phyloP scores from a whole-genome alignment of 30 jellyfish, hydroid and myxozoan species.

The Hydra vulgaris region DNA sequence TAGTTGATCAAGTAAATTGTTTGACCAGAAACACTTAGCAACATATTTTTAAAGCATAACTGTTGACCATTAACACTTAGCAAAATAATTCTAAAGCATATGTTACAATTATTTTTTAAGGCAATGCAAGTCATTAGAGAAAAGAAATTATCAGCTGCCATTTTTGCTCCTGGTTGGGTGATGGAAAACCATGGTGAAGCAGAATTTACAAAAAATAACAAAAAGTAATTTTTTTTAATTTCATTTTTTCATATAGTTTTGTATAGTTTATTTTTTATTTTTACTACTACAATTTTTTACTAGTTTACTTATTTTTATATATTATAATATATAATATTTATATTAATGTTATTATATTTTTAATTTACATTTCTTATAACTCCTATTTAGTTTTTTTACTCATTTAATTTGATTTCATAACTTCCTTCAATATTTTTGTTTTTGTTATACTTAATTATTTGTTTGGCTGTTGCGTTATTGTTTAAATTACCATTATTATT shows the following conservation, averaged over 20 bases:
- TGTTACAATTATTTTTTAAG: constrained; percentile 10
- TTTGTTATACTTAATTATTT: no score
- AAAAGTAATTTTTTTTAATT: constrained; percentile 29
- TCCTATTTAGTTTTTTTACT: no score
- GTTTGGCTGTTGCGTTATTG: no score
- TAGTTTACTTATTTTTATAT: background rate
- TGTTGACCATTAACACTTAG: no score
- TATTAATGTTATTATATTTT: no score
- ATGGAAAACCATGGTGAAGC: constrained; percentile 62
- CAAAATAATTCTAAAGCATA: constrained; percentile 57
- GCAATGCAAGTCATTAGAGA: constrained; percentile 83
- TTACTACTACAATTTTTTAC: background rate
- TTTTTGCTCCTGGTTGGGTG: constrained; percentile 99
- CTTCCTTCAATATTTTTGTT: no score
- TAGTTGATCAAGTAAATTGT: no score
- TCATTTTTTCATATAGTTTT: background rate
- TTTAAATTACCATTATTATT: no score
- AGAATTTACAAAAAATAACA: constrained; percentile 29
- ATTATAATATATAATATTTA: background rate
- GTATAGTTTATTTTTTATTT: background rate
- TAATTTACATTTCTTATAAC: no score
- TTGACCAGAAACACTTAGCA: no score
- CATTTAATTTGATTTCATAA: no score
- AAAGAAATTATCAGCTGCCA: constrained; percentile 74
- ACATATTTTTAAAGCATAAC: no score